Evolutionary conservation across 2,113 vertebrate species (phyloP).

Genomic region (Alaudala cheleensis): DNA sequence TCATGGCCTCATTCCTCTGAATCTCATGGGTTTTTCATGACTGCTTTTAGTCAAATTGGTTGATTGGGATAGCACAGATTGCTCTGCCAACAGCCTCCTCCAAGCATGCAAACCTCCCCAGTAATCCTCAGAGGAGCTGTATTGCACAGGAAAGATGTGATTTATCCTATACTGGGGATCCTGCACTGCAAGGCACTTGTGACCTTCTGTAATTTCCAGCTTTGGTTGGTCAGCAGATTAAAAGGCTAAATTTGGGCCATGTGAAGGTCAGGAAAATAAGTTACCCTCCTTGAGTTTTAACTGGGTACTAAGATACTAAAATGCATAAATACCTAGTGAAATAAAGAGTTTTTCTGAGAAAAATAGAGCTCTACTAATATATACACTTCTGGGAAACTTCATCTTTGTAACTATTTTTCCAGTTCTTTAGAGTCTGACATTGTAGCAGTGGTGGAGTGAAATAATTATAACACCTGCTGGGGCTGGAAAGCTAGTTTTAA

Average conservation of each 20-base stretch:
- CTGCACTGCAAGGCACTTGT: neutral
- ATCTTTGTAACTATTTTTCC: neutral
- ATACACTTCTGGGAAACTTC: neutral
- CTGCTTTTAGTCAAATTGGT: neutral
- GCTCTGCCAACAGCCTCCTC: neutral
- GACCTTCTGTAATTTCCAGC: constrained; percentile 5
- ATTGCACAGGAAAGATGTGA: neutral
- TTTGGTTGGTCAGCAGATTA: neutral
- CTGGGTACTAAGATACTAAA: neutral
- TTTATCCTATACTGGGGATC: neutral
- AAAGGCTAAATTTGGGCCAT: neutral
- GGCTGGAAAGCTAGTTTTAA: neutral
- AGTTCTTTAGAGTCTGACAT: neutral
- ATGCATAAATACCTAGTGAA: neutral
- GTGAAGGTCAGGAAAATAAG: neutral
- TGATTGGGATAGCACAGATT: neutral
- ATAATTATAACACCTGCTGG: constrained; percentile 24
- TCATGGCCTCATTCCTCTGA: neutral
- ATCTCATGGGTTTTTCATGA: neutral
- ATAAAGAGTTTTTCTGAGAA: neutral
- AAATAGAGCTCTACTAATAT: neutral
- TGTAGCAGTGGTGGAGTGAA: neutral
- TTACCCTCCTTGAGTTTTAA: neutral
- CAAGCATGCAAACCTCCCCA: neutral
- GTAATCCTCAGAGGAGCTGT: neutral